Evolutionary conservation across 1,140 invertebrate genomes (phyloP).

Genomic region (Oppia nitens): DNA sequence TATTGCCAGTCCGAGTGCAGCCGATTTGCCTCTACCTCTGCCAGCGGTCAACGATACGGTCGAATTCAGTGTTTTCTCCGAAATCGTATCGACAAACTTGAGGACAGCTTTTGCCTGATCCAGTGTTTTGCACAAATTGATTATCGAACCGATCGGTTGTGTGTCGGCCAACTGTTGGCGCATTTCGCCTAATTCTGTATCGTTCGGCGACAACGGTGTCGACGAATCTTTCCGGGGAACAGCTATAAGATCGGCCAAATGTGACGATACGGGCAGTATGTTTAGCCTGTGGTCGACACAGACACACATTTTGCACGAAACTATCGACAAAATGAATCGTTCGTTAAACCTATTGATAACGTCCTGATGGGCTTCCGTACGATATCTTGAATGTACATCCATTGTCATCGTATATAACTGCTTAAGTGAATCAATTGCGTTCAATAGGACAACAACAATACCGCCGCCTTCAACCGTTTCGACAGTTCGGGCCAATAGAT

Average conservation of each 20-base stretch:
- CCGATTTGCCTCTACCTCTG: constrained; percentile 93
- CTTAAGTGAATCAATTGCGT: constrained; percentile 68
- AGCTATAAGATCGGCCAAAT: constrained; percentile 57
- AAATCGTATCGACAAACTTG: constrained; percentile 85
- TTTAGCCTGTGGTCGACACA: constrained; percentile 77
- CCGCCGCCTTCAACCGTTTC: constrained; percentile 99
- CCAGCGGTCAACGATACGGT: constrained; percentile 90
- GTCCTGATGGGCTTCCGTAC: constrained; percentile 85
- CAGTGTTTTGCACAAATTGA: constrained; percentile 76
- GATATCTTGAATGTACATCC: constrained; percentile 91
- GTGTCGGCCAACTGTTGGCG: constrained; percentile 66
- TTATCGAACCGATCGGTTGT: constrained; percentile 72
- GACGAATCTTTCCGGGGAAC: constrained; percentile 29
- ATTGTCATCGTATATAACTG: constrained; percentile 93
- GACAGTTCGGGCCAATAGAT: constrained; percentile 85
- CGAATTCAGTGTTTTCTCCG: constrained; percentile 72
- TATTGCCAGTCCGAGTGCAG: constrained; percentile 84
- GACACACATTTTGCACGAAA: constrained; percentile 68
- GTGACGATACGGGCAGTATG: constrained; percentile 78
- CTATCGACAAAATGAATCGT: constrained; percentile 75
- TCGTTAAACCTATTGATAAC: constrained; percentile 92
- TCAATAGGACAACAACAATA: constrained; percentile 64
- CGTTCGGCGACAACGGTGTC: constrained; percentile 24
- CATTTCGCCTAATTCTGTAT: constrained; percentile 43
- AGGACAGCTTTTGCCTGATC: constrained; percentile 76